Base-by-base conservation (phyloP, 2,888 invertebrate species). In the Latheticus oryzae region DNA sequence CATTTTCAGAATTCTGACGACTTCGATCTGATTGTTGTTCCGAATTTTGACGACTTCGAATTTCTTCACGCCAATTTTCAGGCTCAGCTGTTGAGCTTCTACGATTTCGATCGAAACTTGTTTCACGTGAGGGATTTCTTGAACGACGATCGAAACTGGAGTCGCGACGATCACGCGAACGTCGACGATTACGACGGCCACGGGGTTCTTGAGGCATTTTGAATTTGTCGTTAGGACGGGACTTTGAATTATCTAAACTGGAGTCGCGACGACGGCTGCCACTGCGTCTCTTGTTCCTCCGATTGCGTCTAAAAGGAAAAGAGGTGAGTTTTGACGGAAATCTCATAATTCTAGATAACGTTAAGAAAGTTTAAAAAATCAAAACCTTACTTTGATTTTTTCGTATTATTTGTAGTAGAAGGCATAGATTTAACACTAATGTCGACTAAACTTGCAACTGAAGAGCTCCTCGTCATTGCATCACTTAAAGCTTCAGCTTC, bases 391-490 rank as follows among this genome's bases (percentile, higher is more conserved):
- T 66, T 70, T 17, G 59, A 50, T 53, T 67, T 72, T 51, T 64
- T 69, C n/a, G 61, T 15, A 54, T 62, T 62, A n/a, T 8, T 66
- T 30, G 60, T 42, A 47, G 67, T 68, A 30, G 67, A 45, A 9
- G 74, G 73, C 58, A 70, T 61, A 5, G 74, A 75, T 54, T 68
- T 73, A 2, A 71, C 70, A 59, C 72, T 75, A 4, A 70, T 64
- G 56, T 78, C 78, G 42, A 75, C 71, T 60, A 83, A 76, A 71
- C 83, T 84, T 32, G 79, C 70, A 30, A 82, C 75, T 3, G 84
- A 84, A 1, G 83, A 83, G 67, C 83, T 83, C 54, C 83, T 79
- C 13, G 83, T 83, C 61, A 81, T 61, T n/a, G 75, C 74, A 64
- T 79, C 79, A 63, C 79, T 79, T 8, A 76, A 65, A 60, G 77